Conservation (phyloP, 2,888 invertebrate genomes). For the Eumacrocentrus americanus region DNA sequence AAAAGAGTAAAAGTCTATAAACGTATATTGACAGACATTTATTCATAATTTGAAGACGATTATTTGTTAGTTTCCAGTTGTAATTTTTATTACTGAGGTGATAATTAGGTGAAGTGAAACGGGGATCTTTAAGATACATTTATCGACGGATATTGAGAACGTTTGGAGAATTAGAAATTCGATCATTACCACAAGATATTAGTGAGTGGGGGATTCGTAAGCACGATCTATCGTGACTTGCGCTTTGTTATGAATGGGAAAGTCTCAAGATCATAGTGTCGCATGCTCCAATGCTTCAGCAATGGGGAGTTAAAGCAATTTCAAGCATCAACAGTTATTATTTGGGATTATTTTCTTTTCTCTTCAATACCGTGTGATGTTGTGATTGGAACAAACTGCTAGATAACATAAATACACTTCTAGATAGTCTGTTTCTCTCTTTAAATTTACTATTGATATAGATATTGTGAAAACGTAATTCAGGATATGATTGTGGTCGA, state of each 20-base stretch:
- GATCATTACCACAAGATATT: background rate
- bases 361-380: too few species aligned
- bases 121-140: background rate
- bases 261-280: background rate
- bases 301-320: too few species aligned
- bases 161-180: constrained; percentile 15
- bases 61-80: background rate
- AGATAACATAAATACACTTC: too few species aligned
- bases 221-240: background rate
- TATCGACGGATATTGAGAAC: constrained; percentile 10
- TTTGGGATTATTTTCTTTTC: background rate
- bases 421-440: too few species aligned
- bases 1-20: background rate
- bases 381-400: too few species aligned
- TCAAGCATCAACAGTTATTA: too few species aligned
- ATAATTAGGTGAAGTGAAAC: background rate
- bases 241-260: background rate
- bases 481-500: background rate
- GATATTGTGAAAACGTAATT: background rate
- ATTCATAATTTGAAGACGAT: background rate
- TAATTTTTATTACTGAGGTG: background rate
- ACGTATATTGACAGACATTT: background rate
- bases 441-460: background rate
- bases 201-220: too few species aligned
- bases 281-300: background rate